These are phyloP conservation scores for Acipenser transmontanus DNA, from an alignment of 2,797 vertebrate species.

Conservation along the genomic window DNA sequence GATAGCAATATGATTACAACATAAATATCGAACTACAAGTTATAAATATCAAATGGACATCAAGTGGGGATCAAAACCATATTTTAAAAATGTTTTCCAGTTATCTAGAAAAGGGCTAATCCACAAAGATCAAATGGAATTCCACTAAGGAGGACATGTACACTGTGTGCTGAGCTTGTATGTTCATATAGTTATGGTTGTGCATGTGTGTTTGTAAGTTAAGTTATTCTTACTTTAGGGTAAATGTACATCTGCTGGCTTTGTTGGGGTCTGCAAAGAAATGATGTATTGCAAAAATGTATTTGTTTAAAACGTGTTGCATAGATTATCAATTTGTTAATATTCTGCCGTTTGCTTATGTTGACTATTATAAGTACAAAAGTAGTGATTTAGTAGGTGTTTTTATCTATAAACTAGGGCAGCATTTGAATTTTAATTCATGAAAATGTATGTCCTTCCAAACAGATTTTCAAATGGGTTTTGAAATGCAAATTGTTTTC, in stretches of 20 bases:
- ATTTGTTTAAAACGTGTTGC: too few species aligned
- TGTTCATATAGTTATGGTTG: slow-evolving; percentile 5
- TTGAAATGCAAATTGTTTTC: background rate
- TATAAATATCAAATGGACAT: background rate
- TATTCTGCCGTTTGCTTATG: too few species aligned
- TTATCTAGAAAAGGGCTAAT: background rate
- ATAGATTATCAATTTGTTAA: too few species aligned
- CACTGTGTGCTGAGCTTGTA: background rate
- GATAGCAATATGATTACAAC: too few species aligned
- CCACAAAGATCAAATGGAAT: slow-evolving; percentile 2
- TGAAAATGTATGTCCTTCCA: background rate
- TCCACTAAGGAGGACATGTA: background rate
- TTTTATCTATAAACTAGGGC: slow-evolving; percentile 4
- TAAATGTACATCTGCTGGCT: slow-evolving; percentile 12
- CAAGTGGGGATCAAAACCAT: background rate
- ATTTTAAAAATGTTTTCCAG: background rate
- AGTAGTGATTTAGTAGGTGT: background rate
- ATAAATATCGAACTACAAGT: too few species aligned
- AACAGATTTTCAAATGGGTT: background rate
- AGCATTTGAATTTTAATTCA: slow-evolving; percentile 4
- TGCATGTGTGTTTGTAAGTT: slow-evolving; percentile 5
- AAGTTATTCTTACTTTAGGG: slow-evolving; percentile 7
- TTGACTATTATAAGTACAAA: too few species aligned
- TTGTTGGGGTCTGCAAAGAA: slow-evolving; percentile 13
- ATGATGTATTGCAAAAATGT: background rate